Base-by-base conservation (phyloP, 2,888 invertebrate species). In the Andrena haemorrhoa region DNA sequence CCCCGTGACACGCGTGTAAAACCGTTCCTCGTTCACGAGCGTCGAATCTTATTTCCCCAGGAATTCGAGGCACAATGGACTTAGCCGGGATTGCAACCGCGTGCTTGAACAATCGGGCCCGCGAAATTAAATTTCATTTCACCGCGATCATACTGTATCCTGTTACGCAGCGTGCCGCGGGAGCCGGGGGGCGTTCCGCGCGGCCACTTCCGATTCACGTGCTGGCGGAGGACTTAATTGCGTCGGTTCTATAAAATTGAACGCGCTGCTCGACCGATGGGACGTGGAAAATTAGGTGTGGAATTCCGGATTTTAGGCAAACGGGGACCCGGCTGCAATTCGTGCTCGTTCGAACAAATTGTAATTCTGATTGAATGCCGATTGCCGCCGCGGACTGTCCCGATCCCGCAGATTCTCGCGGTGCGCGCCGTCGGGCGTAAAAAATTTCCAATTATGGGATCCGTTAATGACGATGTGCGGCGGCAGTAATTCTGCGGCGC, bases 361-460 rank as follows among this genome's bases (percentile, higher is more conserved):
- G 79, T 51, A 64, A 79, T 64, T 78, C 63, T 64, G 79, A 77
- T 78, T 77, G 66, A 31, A 35, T 33, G 68, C n/a, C 12, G 65
- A 49, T 69, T 64, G 20, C 49, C 35, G 8, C 20, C 20, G 56
- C 31, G 20, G 35, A 35, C 35, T 29, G 53, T 26, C 58, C 33
- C 29, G 78, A 75, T 70, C 70, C 41, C 63, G 29, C 63, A 53
- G 53, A 76, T 72, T 76, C 33, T 16, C n/a, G 58, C 53, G 56
- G 5, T 56, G 7, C n/a, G 64, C 58, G 31, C 29, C 58, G 56
- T 20, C 29, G 29, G 12, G 35, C 26, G 64, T 49, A 68, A 79
- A 79, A 79, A 79, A 79, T 31, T 49, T 79, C 70, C 79, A 79
- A 79, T 79, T 79, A 79, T 35, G 16, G 70, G 70, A 64, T 56